Percentiles rank a stretch among this genome's conserved stretches.
These are phyloP conservation scores for Mastigias papua DNA, from an alignment of 30 jellyfish, hydroid and myxozoan genomes.

Conservation along the genomic window DNA sequence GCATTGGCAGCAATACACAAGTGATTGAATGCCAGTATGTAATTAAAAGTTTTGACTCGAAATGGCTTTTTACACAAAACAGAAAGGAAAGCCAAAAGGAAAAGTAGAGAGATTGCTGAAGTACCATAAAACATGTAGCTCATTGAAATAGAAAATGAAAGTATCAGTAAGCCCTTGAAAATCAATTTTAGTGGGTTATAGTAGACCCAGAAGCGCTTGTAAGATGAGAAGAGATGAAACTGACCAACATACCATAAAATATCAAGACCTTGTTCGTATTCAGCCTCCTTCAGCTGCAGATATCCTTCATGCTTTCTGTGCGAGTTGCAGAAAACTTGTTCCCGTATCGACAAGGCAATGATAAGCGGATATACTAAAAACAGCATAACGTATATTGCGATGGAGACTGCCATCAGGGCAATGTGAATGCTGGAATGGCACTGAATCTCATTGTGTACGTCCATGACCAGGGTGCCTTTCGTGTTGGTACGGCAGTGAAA, in stretches of 20 bases:
- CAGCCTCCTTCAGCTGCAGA: constrained; percentile 95
- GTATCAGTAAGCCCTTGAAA: constrained; percentile 73
- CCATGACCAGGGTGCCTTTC: constrained; percentile 68
- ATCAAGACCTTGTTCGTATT: constrained; percentile 94
- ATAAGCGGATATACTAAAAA: constrained; percentile 77
- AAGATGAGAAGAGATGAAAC: constrained; percentile 91
- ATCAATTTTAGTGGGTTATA: constrained; percentile 86
- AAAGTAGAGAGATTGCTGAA: constrained; percentile 75
- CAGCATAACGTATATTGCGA: constrained; percentile 61
- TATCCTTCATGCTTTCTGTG: constrained; percentile 90
- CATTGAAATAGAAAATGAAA: constrained; percentile 85
- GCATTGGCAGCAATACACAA: constrained; percentile 79
- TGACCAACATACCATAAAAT: constrained; percentile 94
- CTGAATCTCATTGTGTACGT: constrained; percentile 75
- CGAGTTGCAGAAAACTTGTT: constrained; percentile 75
- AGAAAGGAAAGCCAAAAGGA: constrained; percentile 71
- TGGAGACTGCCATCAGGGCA: constrained; percentile 69
- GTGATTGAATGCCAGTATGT: constrained; percentile 73
- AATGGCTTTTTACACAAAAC: constrained; percentile 77
- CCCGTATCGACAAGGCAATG: constrained; percentile 60
- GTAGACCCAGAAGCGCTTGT: constrained; percentile 85
- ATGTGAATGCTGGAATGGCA: constrained; percentile 79
- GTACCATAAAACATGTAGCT: constrained; percentile 86
- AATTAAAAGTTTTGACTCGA: constrained; percentile 87
- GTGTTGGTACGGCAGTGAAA: constrained; percentile 87